These are phyloP conservation scores for Schizotus pectinicornis DNA, from an alignment of 2,888 invertebrate species.

Conservation along the genomic window DNA sequence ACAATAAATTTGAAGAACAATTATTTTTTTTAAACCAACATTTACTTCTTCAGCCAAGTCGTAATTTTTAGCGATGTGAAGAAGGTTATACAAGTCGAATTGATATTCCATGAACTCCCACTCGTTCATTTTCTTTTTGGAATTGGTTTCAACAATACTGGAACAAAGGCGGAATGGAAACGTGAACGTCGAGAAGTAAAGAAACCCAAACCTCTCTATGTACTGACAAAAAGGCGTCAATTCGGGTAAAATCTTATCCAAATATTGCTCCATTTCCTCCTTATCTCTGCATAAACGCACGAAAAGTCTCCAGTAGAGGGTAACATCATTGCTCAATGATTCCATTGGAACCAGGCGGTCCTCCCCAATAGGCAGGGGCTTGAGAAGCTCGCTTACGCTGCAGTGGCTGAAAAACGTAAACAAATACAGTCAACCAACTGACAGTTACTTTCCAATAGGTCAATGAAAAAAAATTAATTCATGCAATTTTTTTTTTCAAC, in stretches of 20 bases:
- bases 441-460: too few relatives aligned
- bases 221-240: slow-evolving; percentile 63
- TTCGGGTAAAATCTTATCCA: slow-evolving; percentile 63
- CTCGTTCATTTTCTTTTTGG: slow-evolving; percentile 35
- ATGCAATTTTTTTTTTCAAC: too few relatives aligned
- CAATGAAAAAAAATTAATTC: too few relatives aligned
- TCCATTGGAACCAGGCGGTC: slow-evolving; percentile 57
- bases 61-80: slow-evolving; percentile 61
- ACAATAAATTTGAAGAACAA: neutral
- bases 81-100: slow-evolving; percentile 63
- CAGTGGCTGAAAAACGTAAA: slow-evolving; percentile 50
- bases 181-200: neutral
- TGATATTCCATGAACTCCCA: slow-evolving; percentile 53
- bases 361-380: slow-evolving; percentile 54
- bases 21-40: too few relatives aligned
- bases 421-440: too few relatives aligned
- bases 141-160: slow-evolving; percentile 30
- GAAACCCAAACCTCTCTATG: slow-evolving; percentile 55
- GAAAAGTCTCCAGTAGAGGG: slow-evolving; percentile 64
- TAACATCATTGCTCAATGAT: slow-evolving; percentile 57
- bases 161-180: slow-evolving; percentile 3
- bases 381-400: slow-evolving; percentile 51
- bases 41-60: slow-evolving; percentile 67
- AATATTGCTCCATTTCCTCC: slow-evolving; percentile 56
- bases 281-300: slow-evolving; percentile 55